Base-by-base conservation (phyloP, 2,888 invertebrate species). In the Acrocyrtus sp. region DNA sequence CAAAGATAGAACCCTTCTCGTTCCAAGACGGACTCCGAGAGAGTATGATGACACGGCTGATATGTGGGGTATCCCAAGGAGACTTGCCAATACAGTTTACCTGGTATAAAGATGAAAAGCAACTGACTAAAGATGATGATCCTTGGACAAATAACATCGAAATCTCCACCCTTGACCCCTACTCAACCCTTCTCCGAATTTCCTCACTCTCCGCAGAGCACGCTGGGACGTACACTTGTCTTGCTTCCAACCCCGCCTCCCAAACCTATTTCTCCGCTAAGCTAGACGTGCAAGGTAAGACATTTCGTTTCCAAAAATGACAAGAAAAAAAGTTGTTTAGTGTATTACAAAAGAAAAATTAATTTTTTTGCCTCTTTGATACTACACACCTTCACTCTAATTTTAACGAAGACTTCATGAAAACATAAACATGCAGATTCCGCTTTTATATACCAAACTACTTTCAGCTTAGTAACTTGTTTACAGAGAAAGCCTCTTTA, bases 1-100 rank as follows among this genome's bases (percentile, higher is more conserved):
- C 92, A 87, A 90, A 90, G 88, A 91, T 92, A 89, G 91, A 91
- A 88, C 91, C 92, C 87, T 92, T 92, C 89, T 89, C 88, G 87
- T 92, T 92, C 88, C 90, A 91, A 89, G 91, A 91, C 87, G 91
- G 91, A 85, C 89, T 92, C 84, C 89, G 90, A 85, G 91, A 92
- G 87, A 91, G 91, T 86, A 91, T 91, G 90, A 89, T 91, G 85
- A 92, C 92, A 82, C 89, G 91, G 85, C 90, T 91, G 84, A 90
- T 92, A 84, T 92, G 92, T 87, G 91, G 91, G 84, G 91, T 92
- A 83, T 90, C 90, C 85, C 88, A 89, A 83, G 92, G 93, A 82
- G 93, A 93, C 86, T 89, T 90, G 82, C 93, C 93, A 81, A 87
- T 94, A 80, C 88, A 89, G 84, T 90, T 93, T 84, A 88, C 88